Percentiles rank a stretch among this genome's conserved stretches.
Evolutionary conservation across 2,113 vertebrate species (phyloP).

Genomic region (Pandion haliaetus): DNA sequence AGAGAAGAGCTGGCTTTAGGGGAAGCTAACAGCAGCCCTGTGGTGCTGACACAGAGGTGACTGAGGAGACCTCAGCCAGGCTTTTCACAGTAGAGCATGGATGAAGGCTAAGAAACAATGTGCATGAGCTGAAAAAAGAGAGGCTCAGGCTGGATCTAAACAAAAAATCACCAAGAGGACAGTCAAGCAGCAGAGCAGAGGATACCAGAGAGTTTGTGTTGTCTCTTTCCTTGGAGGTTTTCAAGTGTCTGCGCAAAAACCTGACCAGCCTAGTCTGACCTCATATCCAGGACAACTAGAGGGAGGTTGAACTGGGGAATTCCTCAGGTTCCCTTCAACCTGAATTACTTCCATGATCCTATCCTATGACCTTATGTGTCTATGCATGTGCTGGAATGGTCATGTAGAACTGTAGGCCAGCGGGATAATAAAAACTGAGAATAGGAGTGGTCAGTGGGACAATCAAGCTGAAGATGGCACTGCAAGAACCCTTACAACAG

Average conservation of each 20-base stretch:
- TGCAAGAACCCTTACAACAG: not conserved
- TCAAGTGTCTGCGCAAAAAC: not conserved
- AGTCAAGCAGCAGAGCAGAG: not conserved
- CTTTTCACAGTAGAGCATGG: not conserved
- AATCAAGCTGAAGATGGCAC: not conserved
- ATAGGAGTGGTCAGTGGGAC: not conserved
- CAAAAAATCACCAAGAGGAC: too few species aligned
- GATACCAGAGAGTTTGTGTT: not conserved
- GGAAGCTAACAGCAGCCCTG: not conserved
- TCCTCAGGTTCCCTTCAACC: not conserved
- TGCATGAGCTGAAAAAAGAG: not conserved
- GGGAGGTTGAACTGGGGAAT: not conserved
- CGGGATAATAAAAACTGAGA: not conserved
- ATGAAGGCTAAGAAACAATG: not conserved
- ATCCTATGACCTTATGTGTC: not conserved
- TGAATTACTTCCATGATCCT: not conserved
- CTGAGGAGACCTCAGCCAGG: not conserved
- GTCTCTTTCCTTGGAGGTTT: not conserved
- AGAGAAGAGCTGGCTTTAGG: not conserved
- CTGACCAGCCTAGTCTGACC: not conserved
- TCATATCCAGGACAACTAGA: not conserved
- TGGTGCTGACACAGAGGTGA: not conserved
- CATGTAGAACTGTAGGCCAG: not conserved
- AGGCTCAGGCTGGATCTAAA: not conserved
- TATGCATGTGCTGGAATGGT: not conserved